Evolutionary conservation across 2,888 invertebrate genomes (phyloP), one percentile per base, ranked within the genome.

Genomic region (Parnassius apollo): DNA sequence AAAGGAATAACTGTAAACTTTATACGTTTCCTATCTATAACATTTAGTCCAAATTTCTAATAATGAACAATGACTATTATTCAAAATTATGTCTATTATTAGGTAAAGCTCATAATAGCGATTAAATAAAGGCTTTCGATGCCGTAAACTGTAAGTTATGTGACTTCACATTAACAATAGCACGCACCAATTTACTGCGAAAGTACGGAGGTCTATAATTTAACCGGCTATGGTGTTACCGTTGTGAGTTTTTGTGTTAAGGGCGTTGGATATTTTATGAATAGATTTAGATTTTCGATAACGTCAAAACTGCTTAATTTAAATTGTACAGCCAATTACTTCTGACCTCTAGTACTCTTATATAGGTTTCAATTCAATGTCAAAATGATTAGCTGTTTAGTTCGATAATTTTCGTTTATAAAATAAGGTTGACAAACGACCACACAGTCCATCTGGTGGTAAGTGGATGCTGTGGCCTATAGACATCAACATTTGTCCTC

Each of bases 91-190:
- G 44, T 10, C 25, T 42, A 48, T 57, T 57, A 62, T 58, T 62
- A 62, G 13, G 42, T 25, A 56, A 61, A 51, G 18, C 35, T 13
- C 57, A 61, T 61, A 45, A 62, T 53, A 48, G 57, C 48, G 22
- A 49, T 59, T 50, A 62, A 59, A 59, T 58, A 53, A 62, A 54
- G 49, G 57, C 54, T 22, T 58, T 54, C 25, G 13, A 62, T 55
- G 62, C 50, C 50, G 50, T 62, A 62, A 62, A 59, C 9, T n/a
- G n/a, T 59, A 50, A 63, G 55, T 63, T 59, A 59, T 63, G 50
- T 45, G 13, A 58, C 62, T 50, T 50, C 44, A 59, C 59, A 50
- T 58, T 58, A 13, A 50, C 45, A 44, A 59, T 55, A 63, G 22
- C 59, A 63, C 58, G 51, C 56, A 59, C 54, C 59, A 59, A 55